Percentiles rank a stretch among this genome's conserved stretches.
Evolutionary conservation across 2,113 vertebrate genomes (phyloP).

Genomic region (Paralichthys olivaceus): DNA sequence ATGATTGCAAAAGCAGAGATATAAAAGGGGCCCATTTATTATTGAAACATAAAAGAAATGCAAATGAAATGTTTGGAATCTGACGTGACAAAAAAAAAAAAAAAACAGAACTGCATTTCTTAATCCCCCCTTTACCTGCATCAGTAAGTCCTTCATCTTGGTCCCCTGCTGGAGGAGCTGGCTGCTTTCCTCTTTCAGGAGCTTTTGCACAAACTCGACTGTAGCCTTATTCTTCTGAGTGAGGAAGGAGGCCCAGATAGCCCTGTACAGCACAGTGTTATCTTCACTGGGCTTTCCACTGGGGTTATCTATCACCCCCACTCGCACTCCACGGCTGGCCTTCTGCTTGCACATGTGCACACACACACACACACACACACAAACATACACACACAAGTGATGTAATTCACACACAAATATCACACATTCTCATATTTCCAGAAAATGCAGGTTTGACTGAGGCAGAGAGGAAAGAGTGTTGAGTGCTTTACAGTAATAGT

Average conservation of each 20-base stretch:
- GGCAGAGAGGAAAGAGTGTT: conserved; percentile 12
- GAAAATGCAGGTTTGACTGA: conserved; percentile 30
- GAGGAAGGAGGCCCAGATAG: conserved; percentile 90
- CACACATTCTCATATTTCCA: conserved; percentile 41
- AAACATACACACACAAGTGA: conserved; percentile 22
- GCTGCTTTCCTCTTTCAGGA: conserved; percentile 88
- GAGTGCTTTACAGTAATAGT: conserved; percentile 30
- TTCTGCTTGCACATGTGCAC: conserved; percentile 79
- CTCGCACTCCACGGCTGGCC: conserved; percentile 84
- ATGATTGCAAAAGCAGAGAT: neutral
- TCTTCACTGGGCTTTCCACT: conserved; percentile 88
- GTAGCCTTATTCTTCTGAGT: conserved; percentile 88
- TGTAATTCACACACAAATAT: conserved; percentile 44
- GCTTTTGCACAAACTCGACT: conserved; percentile 86
- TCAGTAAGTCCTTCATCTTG: conserved; percentile 88
- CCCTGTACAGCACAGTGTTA: conserved; percentile 89
- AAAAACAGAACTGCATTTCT: conserved; percentile 1
- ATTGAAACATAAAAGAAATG: conserved; percentile 10
- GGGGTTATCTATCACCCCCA: conserved; percentile 94
- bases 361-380: conserved; percentile 16
- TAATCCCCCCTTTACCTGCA: conserved; percentile 81
- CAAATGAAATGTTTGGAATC: conserved; percentile 12
- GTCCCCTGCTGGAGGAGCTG: conserved; percentile 86
- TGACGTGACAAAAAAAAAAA: neutral
- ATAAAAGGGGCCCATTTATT: neutral